Conservation (phyloP, 2,888 invertebrate genomes). For the Elegia similella region DNA sequence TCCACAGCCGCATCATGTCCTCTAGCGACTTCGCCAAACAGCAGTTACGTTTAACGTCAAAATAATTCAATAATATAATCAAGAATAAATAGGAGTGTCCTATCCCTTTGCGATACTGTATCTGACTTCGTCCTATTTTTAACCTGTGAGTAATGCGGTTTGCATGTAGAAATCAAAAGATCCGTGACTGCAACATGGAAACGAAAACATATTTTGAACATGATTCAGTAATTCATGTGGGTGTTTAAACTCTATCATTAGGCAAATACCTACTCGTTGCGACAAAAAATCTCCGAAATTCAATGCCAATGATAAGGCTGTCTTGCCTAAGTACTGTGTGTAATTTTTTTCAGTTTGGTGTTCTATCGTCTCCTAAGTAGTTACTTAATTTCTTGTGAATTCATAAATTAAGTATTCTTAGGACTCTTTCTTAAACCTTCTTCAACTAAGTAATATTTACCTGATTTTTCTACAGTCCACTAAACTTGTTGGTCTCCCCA, state of each 20-base stretch:
- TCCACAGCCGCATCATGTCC: no score
- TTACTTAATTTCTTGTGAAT: no score
- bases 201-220: not conserved
- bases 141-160: not conserved
- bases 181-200: not conserved
- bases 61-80: no score
- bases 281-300: not conserved
- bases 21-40: no score
- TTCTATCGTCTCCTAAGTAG: no score
- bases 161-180: not conserved
- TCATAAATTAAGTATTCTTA: no score
- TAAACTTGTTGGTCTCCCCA: constrained; percentile 35
- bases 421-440: no score
- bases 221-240: not conserved
- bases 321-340: not conserved
- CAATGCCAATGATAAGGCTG: not conserved
- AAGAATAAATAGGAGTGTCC: not conserved
- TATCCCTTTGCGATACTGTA: not conserved
- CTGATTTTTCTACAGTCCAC: constrained; percentile 37
- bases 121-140: not conserved
- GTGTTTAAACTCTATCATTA: not conserved
- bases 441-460: constrained; percentile 25
- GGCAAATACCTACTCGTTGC: not conserved
- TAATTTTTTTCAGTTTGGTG: no score
- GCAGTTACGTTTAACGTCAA: no score